These are phyloP conservation scores for Sebastes itinus DNA, from an alignment of 2,797 vertebrate species.

Conservation along the genomic window DNA sequence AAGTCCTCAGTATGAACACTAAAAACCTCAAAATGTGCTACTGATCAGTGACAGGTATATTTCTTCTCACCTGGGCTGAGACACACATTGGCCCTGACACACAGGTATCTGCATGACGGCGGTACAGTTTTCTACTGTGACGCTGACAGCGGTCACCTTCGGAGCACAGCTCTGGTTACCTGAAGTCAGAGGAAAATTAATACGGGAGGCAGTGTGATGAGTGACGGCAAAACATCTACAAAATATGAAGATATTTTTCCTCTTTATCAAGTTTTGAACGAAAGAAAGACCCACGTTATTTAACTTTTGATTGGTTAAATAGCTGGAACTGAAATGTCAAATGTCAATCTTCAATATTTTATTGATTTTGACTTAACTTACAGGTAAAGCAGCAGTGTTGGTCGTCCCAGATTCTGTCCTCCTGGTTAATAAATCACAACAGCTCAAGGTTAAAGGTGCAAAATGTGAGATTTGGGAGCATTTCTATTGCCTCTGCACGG, in stretches of 20 bases:
- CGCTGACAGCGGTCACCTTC: slow-evolving; percentile 28
- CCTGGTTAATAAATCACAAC: slow-evolving; percentile 35
- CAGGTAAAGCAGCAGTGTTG: slow-evolving; percentile 62
- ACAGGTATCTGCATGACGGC: slow-evolving; percentile 49
- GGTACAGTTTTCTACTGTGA: slow-evolving; percentile 57
- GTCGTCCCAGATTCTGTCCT: slow-evolving; percentile 50
- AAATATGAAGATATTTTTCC: not conserved
- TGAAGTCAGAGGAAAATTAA: not conserved
- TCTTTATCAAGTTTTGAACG: not conserved
- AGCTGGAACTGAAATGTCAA: not conserved
- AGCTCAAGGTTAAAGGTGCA: not conserved
- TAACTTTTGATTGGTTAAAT: not conserved
- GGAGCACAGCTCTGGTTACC: slow-evolving; percentile 63
- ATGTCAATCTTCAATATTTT: not conserved
- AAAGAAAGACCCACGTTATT: not conserved
- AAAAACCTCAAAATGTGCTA: not conserved
- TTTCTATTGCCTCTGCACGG: no score
- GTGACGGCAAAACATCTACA: not conserved
- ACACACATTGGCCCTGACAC: slow-evolving; percentile 72
- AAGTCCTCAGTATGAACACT: not conserved
- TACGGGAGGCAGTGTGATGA: not conserved
- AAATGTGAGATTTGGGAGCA: no score
- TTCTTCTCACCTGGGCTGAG: slow-evolving; percentile 61
- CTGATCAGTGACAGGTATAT: not conserved
- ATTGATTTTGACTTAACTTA: slow-evolving; percentile 31